Evolutionary conservation across 2,113 vertebrate genomes (phyloP).

Genomic region (Heliornis fulica): DNA sequence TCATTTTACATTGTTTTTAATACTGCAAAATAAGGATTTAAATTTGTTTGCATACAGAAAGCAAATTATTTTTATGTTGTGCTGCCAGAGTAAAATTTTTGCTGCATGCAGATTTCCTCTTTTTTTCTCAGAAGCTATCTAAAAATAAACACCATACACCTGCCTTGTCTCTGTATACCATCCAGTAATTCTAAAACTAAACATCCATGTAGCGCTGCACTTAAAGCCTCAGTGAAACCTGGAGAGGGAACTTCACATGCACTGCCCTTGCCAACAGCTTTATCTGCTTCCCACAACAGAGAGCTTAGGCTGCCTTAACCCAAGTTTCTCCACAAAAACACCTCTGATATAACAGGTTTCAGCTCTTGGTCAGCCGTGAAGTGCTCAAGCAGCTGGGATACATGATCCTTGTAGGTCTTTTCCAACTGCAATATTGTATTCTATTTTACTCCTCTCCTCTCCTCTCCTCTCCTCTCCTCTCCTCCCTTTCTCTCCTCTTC

Average conservation of each 20-base stretch:
- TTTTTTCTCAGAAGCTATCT: constrained; percentile 35
- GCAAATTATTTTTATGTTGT: constrained; percentile 49
- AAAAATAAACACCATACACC: constrained; percentile 54
- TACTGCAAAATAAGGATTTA: constrained; percentile 28
- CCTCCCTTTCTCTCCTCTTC: too few relatives aligned
- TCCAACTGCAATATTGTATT: neutral
- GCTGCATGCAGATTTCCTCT: constrained; percentile 14
- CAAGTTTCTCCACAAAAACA: neutral
- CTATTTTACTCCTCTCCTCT: neutral
- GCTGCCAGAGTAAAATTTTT: constrained; percentile 47
- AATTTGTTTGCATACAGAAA: constrained; percentile 62
- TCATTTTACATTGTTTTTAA: constrained; percentile 59
- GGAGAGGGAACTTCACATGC: neutral
- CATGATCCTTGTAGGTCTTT: neutral
- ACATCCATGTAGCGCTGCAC: neutral
- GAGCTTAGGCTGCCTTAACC: neutral
- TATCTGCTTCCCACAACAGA: neutral
- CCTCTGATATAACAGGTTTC: neutral
- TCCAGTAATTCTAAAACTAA: neutral
- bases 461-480: neutral
- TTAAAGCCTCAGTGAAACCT: neutral
- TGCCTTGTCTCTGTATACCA: neutral
- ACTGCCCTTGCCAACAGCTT: neutral
- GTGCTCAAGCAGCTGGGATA: neutral
- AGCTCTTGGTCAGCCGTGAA: neutral